A percentile compares a stretch with the other conserved stretches of the same genome.
These are phyloP conservation scores for Siniperca undulata DNA, from an alignment of 2,797 vertebrate genomes.

Conservation along the genomic window DNA sequence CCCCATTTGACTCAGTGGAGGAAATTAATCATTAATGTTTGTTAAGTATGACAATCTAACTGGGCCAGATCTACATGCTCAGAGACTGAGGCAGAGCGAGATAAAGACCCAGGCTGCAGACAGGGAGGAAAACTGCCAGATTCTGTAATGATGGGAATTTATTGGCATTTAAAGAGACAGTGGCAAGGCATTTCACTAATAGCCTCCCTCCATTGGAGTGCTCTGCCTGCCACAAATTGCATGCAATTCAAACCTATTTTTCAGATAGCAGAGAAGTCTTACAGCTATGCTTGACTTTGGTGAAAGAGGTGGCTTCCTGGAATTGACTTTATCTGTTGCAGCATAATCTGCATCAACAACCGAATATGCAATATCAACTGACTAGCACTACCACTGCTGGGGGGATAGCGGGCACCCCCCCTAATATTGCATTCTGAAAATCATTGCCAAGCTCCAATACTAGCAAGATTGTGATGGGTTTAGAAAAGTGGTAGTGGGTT, in stretches of 20 bases:
- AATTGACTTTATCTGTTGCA: slow-evolving; percentile 79
- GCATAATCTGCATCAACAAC: slow-evolving; percentile 79
- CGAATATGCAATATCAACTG: slow-evolving; percentile 75
- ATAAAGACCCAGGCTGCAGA: slow-evolving; percentile 87
- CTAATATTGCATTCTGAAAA: slow-evolving; percentile 66
- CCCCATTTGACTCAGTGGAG: slow-evolving; percentile 89
- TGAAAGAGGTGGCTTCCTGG: slow-evolving; percentile 77
- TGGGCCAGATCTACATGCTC: slow-evolving; percentile 89
- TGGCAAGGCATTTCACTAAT: slow-evolving; percentile 86
- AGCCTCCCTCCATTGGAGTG: slow-evolving; percentile 84
- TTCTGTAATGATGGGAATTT: slow-evolving; percentile 90
- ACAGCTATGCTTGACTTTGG: slow-evolving; percentile 85
- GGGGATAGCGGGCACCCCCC: not conserved
- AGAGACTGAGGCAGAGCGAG: slow-evolving; percentile 86
- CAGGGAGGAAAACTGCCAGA: slow-evolving; percentile 88
- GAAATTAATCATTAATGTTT: slow-evolving; percentile 92
- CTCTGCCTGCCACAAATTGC: slow-evolving; percentile 81
- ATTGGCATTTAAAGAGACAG: slow-evolving; percentile 89
- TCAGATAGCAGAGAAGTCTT: slow-evolving; percentile 80
- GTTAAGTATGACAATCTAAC: slow-evolving; percentile 91
- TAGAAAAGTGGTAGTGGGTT: slow-evolving; percentile 56
- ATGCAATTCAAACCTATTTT: slow-evolving; percentile 80
- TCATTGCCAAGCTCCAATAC: slow-evolving; percentile 47
- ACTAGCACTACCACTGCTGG: slow-evolving; percentile 53
- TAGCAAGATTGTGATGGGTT: slow-evolving; percentile 47